Evolutionary conservation across 2,113 vertebrate genomes (phyloP), one percentile per base, ranked within the genome.

Genomic region (Syngnathoides biaculeatus): DNA sequence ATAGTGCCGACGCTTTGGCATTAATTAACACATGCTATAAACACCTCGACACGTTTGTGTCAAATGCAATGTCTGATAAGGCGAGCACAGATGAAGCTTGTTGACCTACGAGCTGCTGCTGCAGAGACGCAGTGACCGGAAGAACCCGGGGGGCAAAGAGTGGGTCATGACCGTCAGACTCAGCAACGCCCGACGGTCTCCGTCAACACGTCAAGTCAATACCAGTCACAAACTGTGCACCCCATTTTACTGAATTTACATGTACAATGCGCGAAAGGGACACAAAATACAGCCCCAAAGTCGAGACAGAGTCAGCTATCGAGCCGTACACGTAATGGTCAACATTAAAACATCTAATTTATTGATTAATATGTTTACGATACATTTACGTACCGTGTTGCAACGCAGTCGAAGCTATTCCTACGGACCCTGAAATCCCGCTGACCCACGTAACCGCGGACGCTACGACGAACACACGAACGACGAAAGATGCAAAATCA

Each of bases 311-410:
- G 48, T 2, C 19, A 13, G 11, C 59, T 40, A 61, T 24, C 19
- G 20, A n/a, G 11, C 14, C 30, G 27, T 14, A 13, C 20, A 40
- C 38, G 17, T 30, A 30, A 57, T 57, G 9, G 27, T 17, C 55
- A 17, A 30, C 14, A 57, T 57, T 57, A 57, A 26, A 30, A 61
- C 11, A 42, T 61, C 38, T 11, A 12, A 12, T 5, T 61, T 40
- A 61, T 22, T 61, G 30, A 57, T 42, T 22, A 40, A 20, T 61
- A n/a, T 20, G 39, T 14, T 60, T 55, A 81, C 73, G 61, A 84
- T 74, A 38, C 79, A 86, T 82, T 87, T 83, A 57, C 57, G 69
- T 83, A 83, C 82, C 86, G 80, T 78, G 78, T 79, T 69, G 35
- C 71, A 76, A 53, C 72, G 47, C 62, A 39, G 26, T 82, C 70